phyloP scores from a whole-genome alignment of 2,797 vertebrate genomes.

The Sphenopsis melanotis region DNA sequence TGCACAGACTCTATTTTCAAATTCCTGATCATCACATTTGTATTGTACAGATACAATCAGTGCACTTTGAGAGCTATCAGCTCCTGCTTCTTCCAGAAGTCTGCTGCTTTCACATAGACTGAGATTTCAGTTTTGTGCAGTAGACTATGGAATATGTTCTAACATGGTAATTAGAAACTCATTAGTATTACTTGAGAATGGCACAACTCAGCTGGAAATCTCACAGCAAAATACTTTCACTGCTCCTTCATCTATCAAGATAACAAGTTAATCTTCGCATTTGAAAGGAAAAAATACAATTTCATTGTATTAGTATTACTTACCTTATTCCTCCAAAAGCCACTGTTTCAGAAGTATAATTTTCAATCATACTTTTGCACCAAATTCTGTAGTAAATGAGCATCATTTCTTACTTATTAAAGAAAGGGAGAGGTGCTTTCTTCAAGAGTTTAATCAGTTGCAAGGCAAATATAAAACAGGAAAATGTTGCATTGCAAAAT shows the following conservation, averaged over 20 bases:
- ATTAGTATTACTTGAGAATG: background rate
- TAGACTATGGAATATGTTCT: background rate
- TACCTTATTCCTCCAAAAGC: background rate
- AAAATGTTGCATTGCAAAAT: background rate
- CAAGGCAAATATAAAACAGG: background rate
- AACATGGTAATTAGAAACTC: background rate
- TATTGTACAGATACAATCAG: background rate
- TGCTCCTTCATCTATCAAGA: background rate
- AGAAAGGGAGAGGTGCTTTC: background rate
- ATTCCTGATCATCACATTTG: background rate
- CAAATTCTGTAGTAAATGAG: background rate
- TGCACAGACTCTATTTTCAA: background rate
- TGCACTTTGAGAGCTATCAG: background rate
- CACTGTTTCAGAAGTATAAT: background rate
- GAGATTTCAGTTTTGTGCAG: background rate
- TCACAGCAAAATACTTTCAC: background rate
- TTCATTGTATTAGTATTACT: background rate
- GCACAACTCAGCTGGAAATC: background rate
- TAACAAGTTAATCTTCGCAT: background rate
- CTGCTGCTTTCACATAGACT: background rate
- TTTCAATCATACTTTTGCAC: background rate
- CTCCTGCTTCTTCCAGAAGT: background rate
- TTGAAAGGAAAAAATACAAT: background rate
- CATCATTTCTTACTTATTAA: background rate
- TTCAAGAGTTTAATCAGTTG: background rate